These are phyloP conservation scores for Puma concolor DNA, from an alignment of 2,113 vertebrate genomes.

Conservation along the genomic window DNA sequence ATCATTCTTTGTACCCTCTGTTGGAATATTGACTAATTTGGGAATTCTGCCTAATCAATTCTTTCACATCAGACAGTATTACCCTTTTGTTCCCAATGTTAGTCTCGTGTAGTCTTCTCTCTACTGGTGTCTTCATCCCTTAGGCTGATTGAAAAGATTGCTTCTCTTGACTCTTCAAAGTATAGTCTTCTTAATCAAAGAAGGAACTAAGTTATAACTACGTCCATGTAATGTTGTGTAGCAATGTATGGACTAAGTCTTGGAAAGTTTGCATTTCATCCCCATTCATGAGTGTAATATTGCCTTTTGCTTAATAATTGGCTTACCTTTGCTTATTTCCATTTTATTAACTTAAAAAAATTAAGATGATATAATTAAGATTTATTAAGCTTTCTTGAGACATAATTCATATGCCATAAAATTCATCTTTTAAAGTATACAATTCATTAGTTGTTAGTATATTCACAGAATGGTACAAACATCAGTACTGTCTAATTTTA, in stretches of 20 bases:
- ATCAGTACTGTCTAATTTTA: constrained; percentile 25
- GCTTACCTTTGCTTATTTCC: neutral
- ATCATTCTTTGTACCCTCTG: neutral
- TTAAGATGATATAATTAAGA: neutral
- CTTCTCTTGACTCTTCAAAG: neutral
- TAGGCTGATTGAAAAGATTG: constrained; percentile 4
- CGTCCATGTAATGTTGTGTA: neutral
- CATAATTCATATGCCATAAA: neutral
- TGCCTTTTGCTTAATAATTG: neutral
- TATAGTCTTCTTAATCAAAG: constrained; percentile 32
- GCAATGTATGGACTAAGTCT: neutral
- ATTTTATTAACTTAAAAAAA: neutral
- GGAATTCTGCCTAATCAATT: constrained; percentile 21
- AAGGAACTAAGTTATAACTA: neutral
- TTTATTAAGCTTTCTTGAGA: neutral
- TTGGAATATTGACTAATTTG: constrained; percentile 28
- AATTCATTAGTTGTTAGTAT: neutral
- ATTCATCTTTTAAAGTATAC: neutral
- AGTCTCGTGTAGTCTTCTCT: neutral
- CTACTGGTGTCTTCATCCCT: neutral
- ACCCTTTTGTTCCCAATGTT: neutral
- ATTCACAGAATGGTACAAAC: neutral
- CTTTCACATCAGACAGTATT: neutral
- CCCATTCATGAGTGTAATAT: neutral
- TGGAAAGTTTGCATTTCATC: neutral